These are phyloP conservation scores for Caenorhabditis auriculariae DNA, from an alignment of 2,888 invertebrate genomes.

Conservation along the genomic window DNA sequence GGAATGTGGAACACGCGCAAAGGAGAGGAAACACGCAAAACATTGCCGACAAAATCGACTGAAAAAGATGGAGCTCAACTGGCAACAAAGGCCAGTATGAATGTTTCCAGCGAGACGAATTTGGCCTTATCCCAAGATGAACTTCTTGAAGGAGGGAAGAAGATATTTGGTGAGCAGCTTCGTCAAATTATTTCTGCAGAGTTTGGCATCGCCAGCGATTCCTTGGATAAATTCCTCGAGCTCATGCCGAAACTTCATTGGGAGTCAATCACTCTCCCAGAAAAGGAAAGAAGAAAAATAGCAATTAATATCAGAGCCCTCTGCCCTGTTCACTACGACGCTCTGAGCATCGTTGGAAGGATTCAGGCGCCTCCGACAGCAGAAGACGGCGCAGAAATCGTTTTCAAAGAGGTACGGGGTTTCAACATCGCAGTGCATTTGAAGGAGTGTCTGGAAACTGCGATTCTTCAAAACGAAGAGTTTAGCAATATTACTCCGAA, in stretches of 20 bases:
- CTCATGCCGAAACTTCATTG: constrained; percentile 18
- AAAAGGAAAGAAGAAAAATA: too few species aligned
- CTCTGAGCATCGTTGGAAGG: constrained; percentile 19
- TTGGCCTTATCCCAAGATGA: too few species aligned
- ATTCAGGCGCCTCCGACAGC: constrained; percentile 18
- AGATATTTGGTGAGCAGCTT: not conserved
- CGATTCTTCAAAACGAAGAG: constrained; percentile 14
- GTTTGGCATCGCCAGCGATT: constrained; percentile 10
- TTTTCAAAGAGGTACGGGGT: constrained; percentile 19
- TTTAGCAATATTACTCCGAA: constrained; percentile 7
- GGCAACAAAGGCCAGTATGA: too few species aligned
- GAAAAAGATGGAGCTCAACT: too few species aligned
- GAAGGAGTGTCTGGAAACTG: constrained; percentile 12
- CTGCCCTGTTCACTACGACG: too few species aligned
- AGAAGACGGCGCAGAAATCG: constrained; percentile 17
- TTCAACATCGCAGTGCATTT: constrained; percentile 25
- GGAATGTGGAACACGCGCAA: constrained; percentile 31
- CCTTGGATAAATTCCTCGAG: constrained; percentile 12
- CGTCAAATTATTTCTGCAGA: constrained; percentile 8
- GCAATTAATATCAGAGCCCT: too few species aligned
- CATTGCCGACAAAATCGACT: too few species aligned
- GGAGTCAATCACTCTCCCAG: constrained; percentile 8
- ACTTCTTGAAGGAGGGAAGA: too few species aligned
- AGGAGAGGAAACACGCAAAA: constrained; percentile 17
- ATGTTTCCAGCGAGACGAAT: too few species aligned